Conservation (phyloP, 2,888 invertebrate genomes). For the Epinotia nisella region DNA sequence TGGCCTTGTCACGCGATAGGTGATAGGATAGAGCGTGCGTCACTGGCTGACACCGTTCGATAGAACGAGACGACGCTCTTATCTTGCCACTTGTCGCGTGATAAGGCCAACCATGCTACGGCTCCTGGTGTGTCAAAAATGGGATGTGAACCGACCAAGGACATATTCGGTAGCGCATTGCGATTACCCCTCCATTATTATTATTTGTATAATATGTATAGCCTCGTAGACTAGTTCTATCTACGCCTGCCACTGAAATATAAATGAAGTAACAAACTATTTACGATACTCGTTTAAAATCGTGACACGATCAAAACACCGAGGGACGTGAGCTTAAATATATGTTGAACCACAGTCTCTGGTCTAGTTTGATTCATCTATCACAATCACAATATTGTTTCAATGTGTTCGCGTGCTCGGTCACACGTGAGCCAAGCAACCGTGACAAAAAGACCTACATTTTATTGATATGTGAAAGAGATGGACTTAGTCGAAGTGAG, state of each 20-base stretch:
- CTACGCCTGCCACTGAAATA: constrained; percentile 2
- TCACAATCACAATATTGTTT: not conserved
- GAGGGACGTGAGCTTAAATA: constrained; percentile 10
- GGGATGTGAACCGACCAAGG: too few relatives aligned
- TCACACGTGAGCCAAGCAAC: too few relatives aligned
- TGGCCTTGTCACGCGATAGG: too few relatives aligned
- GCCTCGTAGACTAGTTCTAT: not conserved
- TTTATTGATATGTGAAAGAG: not conserved
- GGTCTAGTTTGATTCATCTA: not conserved
- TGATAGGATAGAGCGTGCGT: too few relatives aligned
- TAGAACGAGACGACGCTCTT: too few relatives aligned
- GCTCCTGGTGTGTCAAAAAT: too few relatives aligned
- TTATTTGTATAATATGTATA: not conserved
- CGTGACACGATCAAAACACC: constrained; percentile 23
- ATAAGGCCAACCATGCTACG: too few relatives aligned
- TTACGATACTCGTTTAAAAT: constrained; percentile 21
- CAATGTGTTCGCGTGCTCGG: not conserved
- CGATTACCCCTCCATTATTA: too few relatives aligned
- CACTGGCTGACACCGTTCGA: too few relatives aligned
- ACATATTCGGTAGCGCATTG: too few relatives aligned
- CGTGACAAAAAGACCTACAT: not conserved
- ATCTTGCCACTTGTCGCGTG: too few relatives aligned
- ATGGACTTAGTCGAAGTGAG: constrained; percentile 7
- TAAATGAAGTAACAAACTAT: constrained; percentile 1
- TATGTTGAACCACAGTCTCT: constrained; percentile 3